A percentile compares a stretch with the other conserved stretches of the same genome.
Evolutionary conservation across 2,797 vertebrate genomes (phyloP).

Genomic region (Sciaenops ocellatus): DNA sequence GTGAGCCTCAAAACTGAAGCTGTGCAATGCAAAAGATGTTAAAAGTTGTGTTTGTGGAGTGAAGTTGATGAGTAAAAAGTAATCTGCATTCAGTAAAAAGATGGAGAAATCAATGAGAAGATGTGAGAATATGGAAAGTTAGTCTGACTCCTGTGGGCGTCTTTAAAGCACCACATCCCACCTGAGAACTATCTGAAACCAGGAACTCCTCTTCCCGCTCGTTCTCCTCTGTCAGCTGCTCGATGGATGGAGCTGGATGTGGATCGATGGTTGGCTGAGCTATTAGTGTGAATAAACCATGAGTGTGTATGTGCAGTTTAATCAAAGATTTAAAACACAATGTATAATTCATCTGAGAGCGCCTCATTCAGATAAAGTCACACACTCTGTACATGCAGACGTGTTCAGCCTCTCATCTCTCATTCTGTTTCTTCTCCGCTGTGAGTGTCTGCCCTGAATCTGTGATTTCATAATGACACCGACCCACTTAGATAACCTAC

Average conservation of each 20-base stretch:
- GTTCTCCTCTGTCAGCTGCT: background rate
- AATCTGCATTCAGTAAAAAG: background rate
- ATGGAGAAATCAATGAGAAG: too few species aligned
- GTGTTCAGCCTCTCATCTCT: background rate
- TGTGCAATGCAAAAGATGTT: background rate
- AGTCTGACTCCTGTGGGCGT: too few species aligned
- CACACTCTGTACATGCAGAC: background rate
- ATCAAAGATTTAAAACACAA: slow-evolving; percentile 28
- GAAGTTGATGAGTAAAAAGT: background rate
- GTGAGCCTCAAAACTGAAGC: background rate
- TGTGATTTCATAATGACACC: background rate
- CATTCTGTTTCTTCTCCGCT: background rate
- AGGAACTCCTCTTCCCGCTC: background rate
- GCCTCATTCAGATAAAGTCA: slow-evolving; percentile 6
- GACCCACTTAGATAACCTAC: background rate
- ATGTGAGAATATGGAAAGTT: too few species aligned
- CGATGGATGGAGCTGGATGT: background rate
- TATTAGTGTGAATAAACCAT: slow-evolving; percentile 41
- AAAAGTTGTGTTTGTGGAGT: background rate
- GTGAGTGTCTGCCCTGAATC: background rate
- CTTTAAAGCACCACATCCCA: background rate
- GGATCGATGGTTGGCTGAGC: slow-evolving; percentile 14
- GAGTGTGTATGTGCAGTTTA: slow-evolving; percentile 21
- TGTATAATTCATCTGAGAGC: slow-evolving; percentile 34
- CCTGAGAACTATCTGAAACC: background rate